Conservation (phyloP, 2,888 invertebrate species). For the Drosophila meridionalis region DNA sequence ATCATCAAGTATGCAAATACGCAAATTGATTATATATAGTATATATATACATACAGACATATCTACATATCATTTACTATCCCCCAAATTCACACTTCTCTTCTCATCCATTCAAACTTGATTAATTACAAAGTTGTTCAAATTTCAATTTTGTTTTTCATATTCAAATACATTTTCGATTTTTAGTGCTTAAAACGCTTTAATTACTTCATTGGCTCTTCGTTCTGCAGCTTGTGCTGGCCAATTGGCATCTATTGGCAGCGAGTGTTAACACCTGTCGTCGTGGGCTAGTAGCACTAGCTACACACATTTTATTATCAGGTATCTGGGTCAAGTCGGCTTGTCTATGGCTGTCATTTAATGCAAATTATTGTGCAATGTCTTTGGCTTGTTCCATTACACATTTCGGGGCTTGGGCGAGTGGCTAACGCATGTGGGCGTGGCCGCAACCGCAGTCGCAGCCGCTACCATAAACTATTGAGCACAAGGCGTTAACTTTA, state of each 20-base stretch:
- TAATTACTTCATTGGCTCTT: constrained; percentile 44
- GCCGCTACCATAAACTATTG: constrained; percentile 27
- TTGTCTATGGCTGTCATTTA: constrained; percentile 67
- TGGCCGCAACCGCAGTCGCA: constrained; percentile 24
- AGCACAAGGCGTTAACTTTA: constrained; percentile 50
- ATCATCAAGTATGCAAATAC: not conserved
- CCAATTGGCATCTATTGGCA: constrained; percentile 43
- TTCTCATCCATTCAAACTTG: not conserved
- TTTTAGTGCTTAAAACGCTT: constrained; percentile 24
- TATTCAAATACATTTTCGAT: not conserved
- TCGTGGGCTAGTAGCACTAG: constrained; percentile 18
- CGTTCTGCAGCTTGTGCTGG: constrained; percentile 4
- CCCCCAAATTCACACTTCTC: not conserved
- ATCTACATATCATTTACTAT: not conserved
- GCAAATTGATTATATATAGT: not conserved
- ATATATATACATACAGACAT: not conserved
- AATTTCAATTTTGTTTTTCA: not conserved
- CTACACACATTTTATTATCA: constrained; percentile 49
- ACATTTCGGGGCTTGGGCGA: constrained; percentile 59
- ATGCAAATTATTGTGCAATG: constrained; percentile 74
- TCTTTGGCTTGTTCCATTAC: constrained; percentile 55
- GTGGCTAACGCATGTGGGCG: constrained; percentile 61
- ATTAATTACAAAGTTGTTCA: not conserved
- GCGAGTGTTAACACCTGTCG: constrained; percentile 63
- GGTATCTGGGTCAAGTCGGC: constrained; percentile 70